Base-by-base conservation (phyloP, 2,797 vertebrate genomes). In the Amphiprion clarkii region DNA sequence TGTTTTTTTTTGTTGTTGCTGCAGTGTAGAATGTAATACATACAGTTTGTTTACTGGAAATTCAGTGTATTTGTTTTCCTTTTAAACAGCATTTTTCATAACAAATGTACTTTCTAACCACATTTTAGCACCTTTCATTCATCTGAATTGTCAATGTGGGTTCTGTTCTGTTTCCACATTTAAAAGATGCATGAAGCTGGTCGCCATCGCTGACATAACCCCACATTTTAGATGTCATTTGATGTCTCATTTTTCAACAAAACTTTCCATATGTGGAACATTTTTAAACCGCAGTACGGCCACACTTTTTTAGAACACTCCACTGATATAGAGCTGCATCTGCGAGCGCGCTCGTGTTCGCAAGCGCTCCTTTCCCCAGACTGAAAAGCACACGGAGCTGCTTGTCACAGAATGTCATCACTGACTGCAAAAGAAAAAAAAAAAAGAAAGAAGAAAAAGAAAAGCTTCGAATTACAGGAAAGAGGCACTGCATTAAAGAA, bases 401-500 rank as follows among this genome's bases (percentile, higher is more conserved):
- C 90, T 92, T 93, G 94, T 94, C 94, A 95, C 91, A 88, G 88
- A 94, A 93, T 94, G 93, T 94, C 95, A 95, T 95, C 94, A 92
- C 92, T 93, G 93, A 93, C 93, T 94, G 89, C 92, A 85, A 88
- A 85, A 86, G 78, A 80, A 84, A 68, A 81, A 23, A 68, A 81
- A 23, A 84, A 67, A 62, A 76, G 63, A 86, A 84, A 88, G 82
- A 87, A 90, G 77, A 77, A 87, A 89, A 90, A 90, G 71, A 87
- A 94, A 94, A 93, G 93, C 93, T 88, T 96, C 85, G 86, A 93
- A 96, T 96, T 95, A 95, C 95, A 96, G 95, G 94, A 95, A 95
- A 95, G 95, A 94, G 89, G 93, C 93, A 94, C 94, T 94, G 95
- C 94, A 95, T 96, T 96, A 95, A 95, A 95, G 95, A 95, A 96